Base-by-base conservation (phyloP, 2,113 vertebrate genomes). In the Otus sunia region DNA sequence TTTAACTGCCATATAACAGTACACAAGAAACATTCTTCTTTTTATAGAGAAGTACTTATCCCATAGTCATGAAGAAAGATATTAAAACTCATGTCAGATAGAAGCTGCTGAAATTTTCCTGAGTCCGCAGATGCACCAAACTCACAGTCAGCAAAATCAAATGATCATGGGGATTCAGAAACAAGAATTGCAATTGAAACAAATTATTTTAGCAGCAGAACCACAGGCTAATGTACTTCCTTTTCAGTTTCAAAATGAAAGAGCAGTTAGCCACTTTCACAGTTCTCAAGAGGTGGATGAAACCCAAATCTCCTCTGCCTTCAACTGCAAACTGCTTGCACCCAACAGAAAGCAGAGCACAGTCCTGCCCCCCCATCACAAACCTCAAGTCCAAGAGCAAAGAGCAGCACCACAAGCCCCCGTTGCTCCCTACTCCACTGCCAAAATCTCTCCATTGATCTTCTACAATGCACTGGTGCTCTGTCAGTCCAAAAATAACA, bases 161-260 rank as follows among this genome's bases (percentile, higher is more conserved):
- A 64, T 34, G 0, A 75, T 62, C 3, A 3, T 58, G 41, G 50
- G 50, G 60, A 91, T 76, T 94, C 60, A 81, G 81, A 84, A 91
- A 62, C 14, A 91, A 81, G 63, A 75, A 82, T 21, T 85, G 37
- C 20, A 32, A 52, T 43, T 86, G 32, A 88, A 90, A 82, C 29
- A 86, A 84, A 64, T 30, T 3, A 81, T 74, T 82, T 78, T 72
- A 94, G 47, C 7, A 26, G 75, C 30, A 76, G 78, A 94, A 86
- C 62, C 77, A 63, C 69, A 92, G 78, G 34, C 20, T 56, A 43
- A 64, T 81, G 12, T 64, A 25, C 62, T 90, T 85, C 49, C 23
- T 90, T 88, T 85, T 88, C 69, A 76, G 53, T 86, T 90, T 95
- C 92, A 90, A 64, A 72, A 96, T 62, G 45, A 93, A 84, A 82